These are phyloP conservation scores for Glyptemys insculpta DNA, from an alignment of 2,797 vertebrate species.

Conservation along the genomic window DNA sequence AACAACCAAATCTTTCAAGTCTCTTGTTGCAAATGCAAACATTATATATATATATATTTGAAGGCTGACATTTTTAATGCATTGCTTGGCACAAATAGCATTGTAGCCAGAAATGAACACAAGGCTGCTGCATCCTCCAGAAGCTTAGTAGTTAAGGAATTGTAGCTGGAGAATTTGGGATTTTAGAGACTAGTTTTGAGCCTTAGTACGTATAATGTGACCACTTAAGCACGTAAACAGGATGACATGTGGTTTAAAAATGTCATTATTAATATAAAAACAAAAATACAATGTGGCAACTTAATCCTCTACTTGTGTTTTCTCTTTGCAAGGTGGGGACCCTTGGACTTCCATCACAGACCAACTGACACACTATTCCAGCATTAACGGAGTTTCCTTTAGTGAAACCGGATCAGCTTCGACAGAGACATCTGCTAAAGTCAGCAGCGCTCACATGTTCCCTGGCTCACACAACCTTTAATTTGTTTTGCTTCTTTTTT, in stretches of 20 bases:
- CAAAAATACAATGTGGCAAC: not conserved
- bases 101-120: not conserved
- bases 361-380: not conserved
- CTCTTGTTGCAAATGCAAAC: fast-evolving
- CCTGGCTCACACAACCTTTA: fast-evolving
- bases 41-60: not conserved
- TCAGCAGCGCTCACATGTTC: fast-evolving
- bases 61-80: not conserved
- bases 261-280: not conserved
- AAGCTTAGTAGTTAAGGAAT: not conserved
- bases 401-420: fast-evolving
- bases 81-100: not conserved
- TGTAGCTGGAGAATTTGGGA: not conserved
- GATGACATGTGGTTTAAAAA: not conserved
- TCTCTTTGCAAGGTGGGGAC: not conserved
- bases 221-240: not conserved
- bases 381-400: not conserved
- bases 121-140: not conserved
- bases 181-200: not conserved
- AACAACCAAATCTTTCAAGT: not conserved
- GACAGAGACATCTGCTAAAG: fast-evolving
- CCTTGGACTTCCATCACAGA: not conserved
- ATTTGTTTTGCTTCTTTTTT: not conserved
- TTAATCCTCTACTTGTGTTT: not conserved
- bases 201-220: not conserved